Conservation (phyloP, 2,113 vertebrate genomes). For the Megaceryle torquata region DNA sequence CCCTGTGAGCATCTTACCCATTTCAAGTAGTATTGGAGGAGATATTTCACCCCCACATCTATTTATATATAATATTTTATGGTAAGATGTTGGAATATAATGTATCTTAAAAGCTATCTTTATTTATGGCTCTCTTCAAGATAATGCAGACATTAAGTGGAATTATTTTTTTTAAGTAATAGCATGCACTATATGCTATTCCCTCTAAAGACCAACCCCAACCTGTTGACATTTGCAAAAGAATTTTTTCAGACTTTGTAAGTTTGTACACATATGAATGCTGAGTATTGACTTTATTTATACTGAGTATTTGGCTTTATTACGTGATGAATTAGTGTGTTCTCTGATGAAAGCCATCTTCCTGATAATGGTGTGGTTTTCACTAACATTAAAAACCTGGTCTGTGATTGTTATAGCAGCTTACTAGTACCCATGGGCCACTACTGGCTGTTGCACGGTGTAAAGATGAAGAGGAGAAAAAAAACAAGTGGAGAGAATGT, state of each 20-base stretch:
- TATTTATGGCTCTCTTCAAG: not conserved
- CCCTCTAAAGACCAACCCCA: not conserved
- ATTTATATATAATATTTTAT: not conserved
- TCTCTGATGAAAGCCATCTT: not conserved
- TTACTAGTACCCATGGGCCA: not conserved
- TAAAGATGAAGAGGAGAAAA: too few relatives aligned
- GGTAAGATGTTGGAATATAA: not conserved
- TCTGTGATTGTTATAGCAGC: not conserved
- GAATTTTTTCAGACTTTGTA: not conserved
- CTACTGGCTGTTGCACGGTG: too few relatives aligned
- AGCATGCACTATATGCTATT: not conserved
- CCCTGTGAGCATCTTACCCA: too few relatives aligned
- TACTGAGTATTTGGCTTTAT: not conserved
- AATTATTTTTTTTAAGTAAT: not conserved
- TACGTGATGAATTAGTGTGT: not conserved
- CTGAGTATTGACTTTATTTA: not conserved
- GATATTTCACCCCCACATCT: too few relatives aligned
- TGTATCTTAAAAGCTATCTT: not conserved
- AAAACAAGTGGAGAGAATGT: accelerated
- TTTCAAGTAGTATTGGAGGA: not conserved
- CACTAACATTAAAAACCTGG: not conserved
- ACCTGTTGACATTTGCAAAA: not conserved
- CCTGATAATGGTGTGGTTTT: not conserved
- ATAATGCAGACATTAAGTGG: not conserved
- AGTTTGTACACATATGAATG: not conserved